Base-by-base conservation (phyloP, 2,113 vertebrate genomes). In the Cavia porcellus region DNA sequence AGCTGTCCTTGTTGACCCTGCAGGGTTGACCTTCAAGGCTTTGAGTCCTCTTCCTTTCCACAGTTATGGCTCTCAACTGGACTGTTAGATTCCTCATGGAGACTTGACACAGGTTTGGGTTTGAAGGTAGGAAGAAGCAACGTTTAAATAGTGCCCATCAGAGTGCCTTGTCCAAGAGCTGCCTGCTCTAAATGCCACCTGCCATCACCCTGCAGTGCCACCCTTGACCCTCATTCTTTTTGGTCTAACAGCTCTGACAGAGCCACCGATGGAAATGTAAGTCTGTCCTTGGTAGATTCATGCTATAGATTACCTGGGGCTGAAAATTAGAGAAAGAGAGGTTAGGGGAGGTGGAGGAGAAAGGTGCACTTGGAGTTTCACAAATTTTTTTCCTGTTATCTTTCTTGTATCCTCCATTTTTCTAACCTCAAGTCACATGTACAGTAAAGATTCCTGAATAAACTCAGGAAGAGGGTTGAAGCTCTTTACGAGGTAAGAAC, bases 401-500 rank as follows among this genome's bases (percentile, higher is more conserved):
- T n/a, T 57, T 62, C 35, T 70, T n/a, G 0, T 30, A 7, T 20
- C 35, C 4, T 74, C 35, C 45, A 80, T 24, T 59, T 77, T 42
- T 96, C 55, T 86, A 84, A 57, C 45, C 42, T 93, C 32, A 80
- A 80, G 35, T 89, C 5, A 81, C 42, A 77, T 0, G 12, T 35
- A 45, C 2, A 90, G 35, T 61, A 38, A 89, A 70, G 66, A 35
- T 20, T 86, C 4, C 57, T 9, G 9, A 24, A 3, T 1, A 52
- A 64, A 84, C 25, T 24, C 32, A 64, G 42, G 75, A 68, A 42
- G 93, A 61, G 4, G 38, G 38, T 22, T 14, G 50, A 59, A 30
- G 24, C 11, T 59, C 24, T 42, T 75, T 92, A 5, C 50, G 90
- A 97, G 88, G 90, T 72, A 94, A 75, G 57, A 68, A 5, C 85